Base-by-base conservation (phyloP, 2,113 vertebrate species). In the Callipepla californica region DNA sequence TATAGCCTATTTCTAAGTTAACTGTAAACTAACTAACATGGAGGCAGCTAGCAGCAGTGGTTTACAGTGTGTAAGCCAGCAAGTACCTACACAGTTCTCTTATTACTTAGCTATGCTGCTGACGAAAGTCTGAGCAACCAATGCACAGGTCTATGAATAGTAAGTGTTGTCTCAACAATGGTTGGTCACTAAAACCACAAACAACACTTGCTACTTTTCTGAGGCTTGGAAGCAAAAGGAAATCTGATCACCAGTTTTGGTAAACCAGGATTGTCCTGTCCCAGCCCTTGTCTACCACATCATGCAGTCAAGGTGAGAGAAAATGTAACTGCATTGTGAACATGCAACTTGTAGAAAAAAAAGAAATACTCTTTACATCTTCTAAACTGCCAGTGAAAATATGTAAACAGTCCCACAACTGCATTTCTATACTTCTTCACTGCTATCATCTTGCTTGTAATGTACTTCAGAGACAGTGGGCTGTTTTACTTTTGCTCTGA, bases 271-370 rank as follows among this genome's bases (percentile, higher is more conserved):
- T 2, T 62, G 8, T 51, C 22, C 22, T 6, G 51, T 69, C 34
- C 11, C 42, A 48, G n/a, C 16, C 36, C 74, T 83, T 93, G 36
- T 3, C 8, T 36, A 3, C 7, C 10, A 19, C 1, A 6, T 34
- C 66, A 9, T 1, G 5, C 4, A 36, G 7, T 40, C 3, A 22
- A 72, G 26, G 18, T 51, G 5, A 55, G 42, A 47, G 45, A 38
- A 78, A 12, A 13, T 6, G 4, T 73, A 83, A 53, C 16, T 8
- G 13, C 22, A 26, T 50, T 75, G 34, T 8, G 13, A 32, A 47
- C 0, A 0, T 26, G 8, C 9, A 58, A 47, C 14, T 28, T 7
- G 8, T 40, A 7, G 15, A 51, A 38, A 42, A 42, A 42, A 48
- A 78, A 58, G 73, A 65, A 5, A 8, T 3, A 1, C 4, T 79